Percentiles rank a stretch among this genome's conserved stretches.
Conservation (phyloP, 1,140 invertebrate species). For the Plectus sambesii region DNA sequence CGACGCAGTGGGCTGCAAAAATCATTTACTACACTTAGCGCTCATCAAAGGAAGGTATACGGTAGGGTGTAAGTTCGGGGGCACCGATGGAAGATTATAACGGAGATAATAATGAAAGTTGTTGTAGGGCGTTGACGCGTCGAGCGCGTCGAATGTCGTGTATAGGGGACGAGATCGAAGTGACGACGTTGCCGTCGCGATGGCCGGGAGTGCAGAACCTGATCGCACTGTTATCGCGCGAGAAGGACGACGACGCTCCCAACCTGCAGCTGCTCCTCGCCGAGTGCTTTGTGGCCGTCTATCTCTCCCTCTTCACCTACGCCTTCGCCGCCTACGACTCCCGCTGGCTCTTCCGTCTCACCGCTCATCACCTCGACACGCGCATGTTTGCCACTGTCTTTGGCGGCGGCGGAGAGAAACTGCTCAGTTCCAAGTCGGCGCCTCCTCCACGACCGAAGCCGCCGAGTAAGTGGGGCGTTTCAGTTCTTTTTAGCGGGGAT, state of each 20-base stretch:
- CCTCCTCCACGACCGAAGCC: constrained; percentile 14
- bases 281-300: constrained; percentile 82
- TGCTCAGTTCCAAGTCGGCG: constrained; percentile 55
- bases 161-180: constrained; percentile 48
- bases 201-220: constrained; percentile 72
- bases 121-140: constrained; percentile 47
- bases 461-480: constrained; percentile 35
- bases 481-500: constrained; percentile 4
- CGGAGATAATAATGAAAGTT: no score
- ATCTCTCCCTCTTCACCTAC: constrained; percentile 78
- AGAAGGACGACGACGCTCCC: constrained; percentile 90
- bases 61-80: no score
- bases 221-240: constrained; percentile 70
- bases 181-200: constrained; percentile 57
- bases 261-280: constrained; percentile 77
- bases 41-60: no score
- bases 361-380: constrained; percentile 67
- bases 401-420: constrained; percentile 78
- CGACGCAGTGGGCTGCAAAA: no score
- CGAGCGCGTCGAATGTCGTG: constrained; percentile 42
- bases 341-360: constrained; percentile 72
- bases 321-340: constrained; percentile 85
- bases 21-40: no score
- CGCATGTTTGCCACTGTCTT: constrained; percentile 75
- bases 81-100: no score